Percentiles rank a stretch among this genome's conserved stretches.
These are phyloP conservation scores for Centropus bengalensis DNA, from an alignment of 2,113 vertebrate species.

Conservation along the genomic window DNA sequence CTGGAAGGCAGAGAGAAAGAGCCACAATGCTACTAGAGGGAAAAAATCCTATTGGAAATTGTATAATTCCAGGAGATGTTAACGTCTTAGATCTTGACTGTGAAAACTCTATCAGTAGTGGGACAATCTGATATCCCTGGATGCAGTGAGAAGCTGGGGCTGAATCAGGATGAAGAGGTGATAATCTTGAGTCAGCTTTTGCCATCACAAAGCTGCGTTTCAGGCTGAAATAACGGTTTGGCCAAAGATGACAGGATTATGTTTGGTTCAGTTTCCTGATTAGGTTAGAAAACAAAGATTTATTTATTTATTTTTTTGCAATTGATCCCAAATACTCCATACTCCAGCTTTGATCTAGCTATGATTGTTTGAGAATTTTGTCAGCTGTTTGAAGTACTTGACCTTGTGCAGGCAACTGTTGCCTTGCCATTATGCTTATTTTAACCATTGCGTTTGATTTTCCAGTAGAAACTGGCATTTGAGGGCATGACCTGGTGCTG, in stretches of 20 bases:
- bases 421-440: not conserved
- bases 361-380: not conserved
- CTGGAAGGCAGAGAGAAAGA: not conserved
- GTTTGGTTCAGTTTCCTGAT: not conserved
- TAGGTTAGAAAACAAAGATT: not conserved
- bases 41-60: not conserved
- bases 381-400: not conserved
- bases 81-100: not conserved
- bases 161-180: not conserved
- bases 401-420: not conserved
- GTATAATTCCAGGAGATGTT: not conserved
- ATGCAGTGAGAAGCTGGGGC: not conserved
- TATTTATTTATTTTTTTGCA: no score
- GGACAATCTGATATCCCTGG: not conserved
- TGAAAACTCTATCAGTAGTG: not conserved
- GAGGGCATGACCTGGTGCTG: not conserved
- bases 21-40: not conserved
- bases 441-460: not conserved
- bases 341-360: not conserved
- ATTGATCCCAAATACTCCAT: not conserved
- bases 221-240: not conserved
- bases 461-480: not conserved
- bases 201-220: not conserved
- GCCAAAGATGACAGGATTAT: not conserved
- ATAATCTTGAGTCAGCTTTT: not conserved